These are phyloP conservation scores for Crax fasciolata DNA, from an alignment of 2,797 vertebrate species.

Conservation along the genomic window DNA sequence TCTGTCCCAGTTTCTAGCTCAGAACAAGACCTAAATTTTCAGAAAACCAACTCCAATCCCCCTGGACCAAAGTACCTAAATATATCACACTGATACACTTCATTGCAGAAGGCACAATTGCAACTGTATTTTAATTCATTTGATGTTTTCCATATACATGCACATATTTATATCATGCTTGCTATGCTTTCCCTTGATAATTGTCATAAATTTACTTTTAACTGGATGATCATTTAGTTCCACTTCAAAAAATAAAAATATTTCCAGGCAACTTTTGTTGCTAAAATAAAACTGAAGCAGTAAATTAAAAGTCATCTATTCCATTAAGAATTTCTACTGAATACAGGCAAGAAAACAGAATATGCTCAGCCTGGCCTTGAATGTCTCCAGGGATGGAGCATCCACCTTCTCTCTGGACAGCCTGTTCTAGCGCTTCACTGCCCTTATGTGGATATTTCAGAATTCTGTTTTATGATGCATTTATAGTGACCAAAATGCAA, in stretches of 20 bases:
- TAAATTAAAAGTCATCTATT: background rate
- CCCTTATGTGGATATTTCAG: background rate
- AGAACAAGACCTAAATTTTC: background rate
- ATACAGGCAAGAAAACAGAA: background rate
- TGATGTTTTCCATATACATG: background rate
- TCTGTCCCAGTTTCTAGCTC: background rate
- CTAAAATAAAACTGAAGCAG: background rate
- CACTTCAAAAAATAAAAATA: background rate
- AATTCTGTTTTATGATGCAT: background rate
- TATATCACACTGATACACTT: background rate
- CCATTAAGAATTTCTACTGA: background rate
- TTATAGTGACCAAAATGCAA: background rate
- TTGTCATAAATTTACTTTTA: background rate
- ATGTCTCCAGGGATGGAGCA: background rate
- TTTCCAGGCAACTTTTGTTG: background rate
- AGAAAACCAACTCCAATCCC: background rate
- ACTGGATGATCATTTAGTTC: background rate
- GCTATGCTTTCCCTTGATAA: background rate
- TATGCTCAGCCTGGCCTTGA: background rate
- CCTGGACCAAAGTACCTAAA: background rate
- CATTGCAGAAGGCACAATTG: background rate
- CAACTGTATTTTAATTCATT: background rate
- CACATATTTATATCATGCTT: background rate
- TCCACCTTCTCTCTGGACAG: background rate
- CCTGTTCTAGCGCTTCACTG: background rate